A percentile compares a stretch with the other conserved stretches of the same genome.
Evolutionary conservation across 53 echinoderm and acorn worm genomes (phyloP).

Genomic region (Actinopyga echinites): DNA sequence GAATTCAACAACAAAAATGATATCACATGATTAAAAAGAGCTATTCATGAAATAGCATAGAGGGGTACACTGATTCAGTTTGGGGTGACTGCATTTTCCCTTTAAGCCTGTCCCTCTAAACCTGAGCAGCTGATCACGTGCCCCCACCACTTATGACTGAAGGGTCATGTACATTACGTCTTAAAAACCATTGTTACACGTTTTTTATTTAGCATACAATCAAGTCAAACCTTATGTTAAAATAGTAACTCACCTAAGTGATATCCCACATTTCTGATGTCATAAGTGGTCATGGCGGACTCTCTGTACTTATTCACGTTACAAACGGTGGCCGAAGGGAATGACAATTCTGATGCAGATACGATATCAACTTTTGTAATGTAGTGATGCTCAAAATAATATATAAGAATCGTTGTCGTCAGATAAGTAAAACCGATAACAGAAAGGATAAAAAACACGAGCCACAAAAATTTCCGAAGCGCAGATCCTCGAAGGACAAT

Average conservation of each 20-base stretch:
- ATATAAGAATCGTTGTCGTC: slow-evolving; percentile 22
- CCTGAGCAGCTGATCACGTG: too few relatives aligned
- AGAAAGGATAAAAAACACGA: slow-evolving; percentile 38
- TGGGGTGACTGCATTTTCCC: too few relatives aligned
- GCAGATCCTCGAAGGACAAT: slow-evolving; percentile 54
- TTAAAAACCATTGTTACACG: too few relatives aligned
- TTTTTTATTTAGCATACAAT: too few relatives aligned
- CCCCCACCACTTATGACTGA: too few relatives aligned
- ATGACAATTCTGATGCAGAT: slow-evolving; percentile 46
- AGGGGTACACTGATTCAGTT: too few relatives aligned
- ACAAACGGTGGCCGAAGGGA: slow-evolving; percentile 80
- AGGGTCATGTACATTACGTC: too few relatives aligned
- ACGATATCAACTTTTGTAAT: slow-evolving; percentile 70
- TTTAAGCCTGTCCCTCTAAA: too few relatives aligned
- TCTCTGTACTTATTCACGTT: slow-evolving; percentile 84
- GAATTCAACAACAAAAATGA: too few relatives aligned
- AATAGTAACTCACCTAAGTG: slow-evolving; percentile 67
- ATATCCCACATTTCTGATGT: slow-evolving; percentile 65
- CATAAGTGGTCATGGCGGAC: slow-evolving; percentile 64
- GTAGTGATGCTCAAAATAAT: slow-evolving; percentile 57
- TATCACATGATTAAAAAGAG: too few relatives aligned
- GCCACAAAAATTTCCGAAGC: slow-evolving; percentile 66
- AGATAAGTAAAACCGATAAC: slow-evolving; percentile 41
- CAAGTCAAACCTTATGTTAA: too few relatives aligned
- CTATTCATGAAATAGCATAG: too few relatives aligned